Evolutionary conservation across 2,113 vertebrate species (phyloP), one percentile per base, ranked within the genome.

Genomic region (Cebidichthys violaceus): DNA sequence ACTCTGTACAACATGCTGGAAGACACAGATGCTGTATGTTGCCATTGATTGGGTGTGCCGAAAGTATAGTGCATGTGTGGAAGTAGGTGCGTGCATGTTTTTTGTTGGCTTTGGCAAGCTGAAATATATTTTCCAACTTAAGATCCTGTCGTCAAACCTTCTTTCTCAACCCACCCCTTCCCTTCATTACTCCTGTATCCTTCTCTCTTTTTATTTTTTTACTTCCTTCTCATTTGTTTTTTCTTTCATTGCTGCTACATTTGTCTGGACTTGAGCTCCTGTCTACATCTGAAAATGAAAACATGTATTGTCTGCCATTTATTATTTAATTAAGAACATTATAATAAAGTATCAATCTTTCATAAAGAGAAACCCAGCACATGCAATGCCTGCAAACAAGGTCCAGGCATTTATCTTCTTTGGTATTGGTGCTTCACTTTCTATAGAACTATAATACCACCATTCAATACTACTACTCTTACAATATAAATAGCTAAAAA

Each of bases 21-120:
- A 89, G 81, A 86, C 77, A 83, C 52, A 70, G 57, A 86, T 83
- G 84, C 73, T 90, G 88, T 88, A 91, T 87, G 81, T 84, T 79
- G 69, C 70, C 75, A 74, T 70, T 80, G 75, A 79, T 60, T 88
- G 87, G 90, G 90, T 86, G 91, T 92, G 92, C 65, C 84, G 65
- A 27, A 52, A 70, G 69, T 29, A 7, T 68, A 72, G 52, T 77
- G 50, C 71, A 29, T 79, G 83, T 78, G 82, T 85, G 68, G 75
- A 90, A 81, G 84, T 81, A 71, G 79, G 83, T 83, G 75, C 75
- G 83, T 83, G 80, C 88, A 83, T 90, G 75, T 88, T 80, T 90
- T 86, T 15, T 91, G 86, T 92, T 90, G 65, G 86, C 67, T 89
- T 91, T 92, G 90, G 90, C 90, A 92, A 66, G 78, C 75, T 77